These are phyloP conservation scores for Anthoscopus minutus DNA, from an alignment of 2,113 vertebrate genomes.

Conservation along the genomic window DNA sequence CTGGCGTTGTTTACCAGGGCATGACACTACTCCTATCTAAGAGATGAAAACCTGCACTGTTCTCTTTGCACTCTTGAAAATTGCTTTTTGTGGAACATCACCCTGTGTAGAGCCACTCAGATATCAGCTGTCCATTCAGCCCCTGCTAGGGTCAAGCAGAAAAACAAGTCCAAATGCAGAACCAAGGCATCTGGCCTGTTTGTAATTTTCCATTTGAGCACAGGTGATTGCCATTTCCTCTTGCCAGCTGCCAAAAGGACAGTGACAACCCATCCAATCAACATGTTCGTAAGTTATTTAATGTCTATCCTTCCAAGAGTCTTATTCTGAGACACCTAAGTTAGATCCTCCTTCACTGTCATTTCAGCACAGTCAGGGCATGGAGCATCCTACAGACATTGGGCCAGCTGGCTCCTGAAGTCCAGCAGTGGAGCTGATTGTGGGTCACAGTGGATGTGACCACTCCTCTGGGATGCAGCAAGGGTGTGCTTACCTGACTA, in stretches of 20 bases:
- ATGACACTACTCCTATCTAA: background rate
- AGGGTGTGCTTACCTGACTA: background rate
- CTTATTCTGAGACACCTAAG: background rate
- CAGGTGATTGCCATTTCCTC: background rate
- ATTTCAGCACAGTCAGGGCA: background rate
- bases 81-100: background rate
- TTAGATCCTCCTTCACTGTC: background rate
- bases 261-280: fast-evolving
- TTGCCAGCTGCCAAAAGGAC: background rate
- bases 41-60: background rate
- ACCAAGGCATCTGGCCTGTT: background rate
- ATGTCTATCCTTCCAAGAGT: fast-evolving
- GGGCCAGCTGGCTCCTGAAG: background rate
- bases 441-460: background rate
- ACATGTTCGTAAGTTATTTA: fast-evolving
- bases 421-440: background rate
- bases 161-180: background rate
- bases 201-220: background rate
- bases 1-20: background rate
- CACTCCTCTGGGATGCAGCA: background rate
- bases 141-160: background rate
- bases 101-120: background rate
- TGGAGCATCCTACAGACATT: background rate
- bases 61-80: background rate
- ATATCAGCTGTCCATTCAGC: background rate